Evolutionary conservation across 2,113 vertebrate species (phyloP).

Genomic region (Eonycteris spelaea): DNA sequence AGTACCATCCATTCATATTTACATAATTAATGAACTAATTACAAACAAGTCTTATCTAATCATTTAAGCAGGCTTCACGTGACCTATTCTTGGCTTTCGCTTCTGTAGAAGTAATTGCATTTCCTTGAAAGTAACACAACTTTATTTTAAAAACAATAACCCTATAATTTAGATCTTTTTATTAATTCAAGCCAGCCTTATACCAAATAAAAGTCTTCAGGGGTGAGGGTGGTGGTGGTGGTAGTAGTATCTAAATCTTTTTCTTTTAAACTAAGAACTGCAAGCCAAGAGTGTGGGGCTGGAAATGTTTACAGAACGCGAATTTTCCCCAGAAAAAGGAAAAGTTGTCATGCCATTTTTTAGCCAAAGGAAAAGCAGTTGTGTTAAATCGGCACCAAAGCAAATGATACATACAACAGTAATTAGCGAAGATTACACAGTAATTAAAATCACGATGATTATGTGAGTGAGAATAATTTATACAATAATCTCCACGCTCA

Average conservation of each 20-base stretch:
- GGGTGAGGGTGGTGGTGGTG: background rate
- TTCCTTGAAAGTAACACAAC: constrained; percentile 56
- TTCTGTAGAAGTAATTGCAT: constrained; percentile 29
- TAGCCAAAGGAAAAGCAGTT: constrained; percentile 72
- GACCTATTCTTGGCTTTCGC: background rate
- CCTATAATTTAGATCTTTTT: constrained; percentile 51
- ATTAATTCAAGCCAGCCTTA: constrained; percentile 48
- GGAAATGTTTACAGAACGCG: constrained; percentile 41
- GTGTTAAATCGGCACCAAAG: constrained; percentile 79
- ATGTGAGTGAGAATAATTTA: constrained; percentile 80
- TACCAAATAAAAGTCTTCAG: constrained; percentile 6
- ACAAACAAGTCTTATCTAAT: constrained; percentile 55
- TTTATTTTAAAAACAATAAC: constrained; percentile 59
- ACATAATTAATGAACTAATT: constrained; percentile 75
- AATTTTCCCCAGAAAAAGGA: constrained; percentile 9
- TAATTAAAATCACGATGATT: constrained; percentile 86
- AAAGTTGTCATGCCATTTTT: constrained; percentile 50
- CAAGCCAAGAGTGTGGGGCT: background rate
- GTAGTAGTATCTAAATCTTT: background rate
- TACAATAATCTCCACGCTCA: constrained; percentile 80
- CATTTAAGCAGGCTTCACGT: constrained; percentile 28
- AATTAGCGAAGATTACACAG: constrained; percentile 85
- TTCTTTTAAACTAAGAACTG: background rate
- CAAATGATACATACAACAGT: constrained; percentile 85
- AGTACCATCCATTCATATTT: constrained; percentile 56